phyloP scores from a whole-genome alignment of 2,797 vertebrate species.

The Pygocentrus nattereri region DNA sequence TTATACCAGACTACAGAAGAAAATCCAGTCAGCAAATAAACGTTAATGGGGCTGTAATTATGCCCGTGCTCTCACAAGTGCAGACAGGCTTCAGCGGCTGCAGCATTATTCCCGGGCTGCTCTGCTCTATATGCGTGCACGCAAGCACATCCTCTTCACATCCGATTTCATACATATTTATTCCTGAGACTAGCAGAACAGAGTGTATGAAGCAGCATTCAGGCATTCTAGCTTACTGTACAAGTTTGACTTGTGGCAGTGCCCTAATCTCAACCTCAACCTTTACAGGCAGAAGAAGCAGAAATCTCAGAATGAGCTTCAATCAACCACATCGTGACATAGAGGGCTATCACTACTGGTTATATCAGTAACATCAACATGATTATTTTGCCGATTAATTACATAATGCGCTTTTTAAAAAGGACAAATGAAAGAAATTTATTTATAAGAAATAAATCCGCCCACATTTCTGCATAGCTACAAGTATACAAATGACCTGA shows the following conservation, averaged over 20 bases:
- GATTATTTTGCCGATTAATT: no score
- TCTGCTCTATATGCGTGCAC: neutral
- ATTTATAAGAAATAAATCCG: no score
- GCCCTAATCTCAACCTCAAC: no score
- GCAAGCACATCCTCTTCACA: neutral
- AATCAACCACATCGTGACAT: neutral
- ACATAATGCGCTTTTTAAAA: no score
- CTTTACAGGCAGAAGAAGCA: neutral
- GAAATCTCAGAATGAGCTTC: neutral
- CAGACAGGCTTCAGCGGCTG: conserved; percentile 23
- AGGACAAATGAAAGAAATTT: no score
- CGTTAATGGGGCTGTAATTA: conserved; percentile 31
- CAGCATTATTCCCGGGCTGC: neutral
- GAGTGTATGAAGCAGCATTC: neutral
- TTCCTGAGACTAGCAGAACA: neutral
- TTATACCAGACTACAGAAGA: neutral
- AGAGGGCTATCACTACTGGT: neutral
- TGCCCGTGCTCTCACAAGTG: neutral
- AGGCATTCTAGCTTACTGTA: neutral
- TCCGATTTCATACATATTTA: conserved; percentile 35
- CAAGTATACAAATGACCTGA: no score
- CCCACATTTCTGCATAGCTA: neutral
- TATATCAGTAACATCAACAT: neutral
- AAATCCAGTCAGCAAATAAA: conserved; percentile 29
- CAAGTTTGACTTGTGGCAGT: neutral